These are phyloP conservation scores for Habroteleia sp. DNA, from an alignment of 2,888 invertebrate species.

Conservation along the genomic window DNA sequence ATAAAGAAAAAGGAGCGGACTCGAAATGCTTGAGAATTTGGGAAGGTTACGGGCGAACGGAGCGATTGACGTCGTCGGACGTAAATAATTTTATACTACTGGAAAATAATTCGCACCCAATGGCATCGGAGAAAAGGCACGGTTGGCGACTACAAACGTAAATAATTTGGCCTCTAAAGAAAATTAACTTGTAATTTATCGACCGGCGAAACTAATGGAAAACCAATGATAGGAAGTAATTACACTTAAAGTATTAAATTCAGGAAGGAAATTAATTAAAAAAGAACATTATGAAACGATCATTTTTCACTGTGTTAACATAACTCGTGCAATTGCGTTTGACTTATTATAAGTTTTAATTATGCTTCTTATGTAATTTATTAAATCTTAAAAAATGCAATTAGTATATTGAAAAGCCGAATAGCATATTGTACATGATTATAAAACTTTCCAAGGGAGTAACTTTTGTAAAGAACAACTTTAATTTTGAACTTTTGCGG, in stretches of 20 bases:
- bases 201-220: slow-evolving; percentile 38
- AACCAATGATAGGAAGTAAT: slow-evolving; percentile 44
- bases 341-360: slow-evolving; percentile 36
- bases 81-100: slow-evolving; percentile 33
- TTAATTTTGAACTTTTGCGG: slow-evolving; percentile 30
- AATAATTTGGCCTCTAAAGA: slow-evolving; percentile 49
- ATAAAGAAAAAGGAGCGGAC: too few species aligned
- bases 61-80: slow-evolving; percentile 12
- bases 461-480: slow-evolving; percentile 19
- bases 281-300: slow-evolving; percentile 38
- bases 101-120: slow-evolving; percentile 4
- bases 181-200: slow-evolving; percentile 45
- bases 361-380: too few species aligned
- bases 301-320: slow-evolving; percentile 38
- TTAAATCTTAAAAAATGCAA: slow-evolving; percentile 28
- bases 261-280: slow-evolving; percentile 32
- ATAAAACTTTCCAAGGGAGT: slow-evolving; percentile 23
- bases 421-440: slow-evolving; percentile 23
- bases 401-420: slow-evolving; percentile 23
- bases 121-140: slow-evolving; percentile 7
- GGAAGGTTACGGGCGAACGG: neutral
- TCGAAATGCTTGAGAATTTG: slow-evolving; percentile 6
- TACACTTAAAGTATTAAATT: slow-evolving; percentile 43
- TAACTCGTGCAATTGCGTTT: slow-evolving; percentile 23
- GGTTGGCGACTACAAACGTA: slow-evolving; percentile 24